A percentile compares a stretch with the other conserved stretches of the same genome.
phyloP scores from a whole-genome alignment of 2,113 vertebrate species.

The Clarias macrocephalus region DNA sequence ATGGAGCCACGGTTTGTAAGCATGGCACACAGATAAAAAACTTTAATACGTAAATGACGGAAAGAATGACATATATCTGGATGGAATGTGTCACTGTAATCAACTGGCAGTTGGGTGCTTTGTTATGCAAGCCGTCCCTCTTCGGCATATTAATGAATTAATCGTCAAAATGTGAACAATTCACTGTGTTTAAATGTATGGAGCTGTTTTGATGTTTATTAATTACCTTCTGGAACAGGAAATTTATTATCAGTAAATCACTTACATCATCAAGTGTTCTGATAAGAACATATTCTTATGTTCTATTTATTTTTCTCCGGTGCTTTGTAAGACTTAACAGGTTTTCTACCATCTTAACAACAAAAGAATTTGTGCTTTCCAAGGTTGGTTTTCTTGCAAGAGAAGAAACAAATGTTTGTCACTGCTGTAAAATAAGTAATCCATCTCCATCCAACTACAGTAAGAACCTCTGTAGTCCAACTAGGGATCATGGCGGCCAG shows the following conservation, averaged over 20 bases:
- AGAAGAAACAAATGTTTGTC: neutral
- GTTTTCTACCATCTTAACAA: neutral
- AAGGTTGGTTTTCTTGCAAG: neutral
- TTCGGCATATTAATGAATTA: neutral
- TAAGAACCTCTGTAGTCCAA: too few relatives aligned
- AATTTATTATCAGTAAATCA: neutral
- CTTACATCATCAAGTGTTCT: neutral
- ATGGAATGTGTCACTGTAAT: neutral
- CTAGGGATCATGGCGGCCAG: too few relatives aligned
- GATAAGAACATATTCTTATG: neutral
- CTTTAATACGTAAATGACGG: conserved; percentile 2
- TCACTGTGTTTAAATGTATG: neutral
- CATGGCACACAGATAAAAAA: conserved; percentile 29
- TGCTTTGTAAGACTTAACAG: neutral
- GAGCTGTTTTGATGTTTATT: neutral
- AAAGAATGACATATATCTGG: neutral
- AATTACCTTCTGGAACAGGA: neutral
- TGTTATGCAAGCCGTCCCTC: neutral
- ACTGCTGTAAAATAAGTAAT: neutral
- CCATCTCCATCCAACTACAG: too few relatives aligned
- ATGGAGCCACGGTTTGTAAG: conserved; percentile 51
- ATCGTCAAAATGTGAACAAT: neutral
- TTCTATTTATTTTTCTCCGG: neutral
- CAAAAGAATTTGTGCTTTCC: neutral
- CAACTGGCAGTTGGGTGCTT: neutral